Conservation (phyloP, 2,113 vertebrate genomes). For the Dolichallabes microphthalmus region DNA sequence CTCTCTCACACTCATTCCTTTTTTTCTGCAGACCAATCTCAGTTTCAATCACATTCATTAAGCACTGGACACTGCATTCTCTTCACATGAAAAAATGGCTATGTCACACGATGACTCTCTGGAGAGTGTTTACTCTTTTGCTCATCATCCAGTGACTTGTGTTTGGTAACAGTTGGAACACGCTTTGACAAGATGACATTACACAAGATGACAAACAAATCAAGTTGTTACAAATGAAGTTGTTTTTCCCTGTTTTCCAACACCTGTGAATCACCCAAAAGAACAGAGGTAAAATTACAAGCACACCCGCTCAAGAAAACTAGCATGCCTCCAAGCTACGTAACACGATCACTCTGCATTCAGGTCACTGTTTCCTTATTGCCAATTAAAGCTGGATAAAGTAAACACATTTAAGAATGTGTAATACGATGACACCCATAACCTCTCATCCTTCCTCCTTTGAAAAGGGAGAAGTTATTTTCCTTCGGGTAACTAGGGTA, state of each 20-base stretch:
- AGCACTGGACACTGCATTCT: not conserved
- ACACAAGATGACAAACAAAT: constrained; percentile 10
- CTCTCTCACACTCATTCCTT: not conserved
- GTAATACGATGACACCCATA: constrained; percentile 7
- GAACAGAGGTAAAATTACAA: not conserved
- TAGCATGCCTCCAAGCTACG: too few relatives aligned
- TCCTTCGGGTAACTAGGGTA: not conserved
- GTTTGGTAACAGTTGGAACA: constrained; percentile 5
- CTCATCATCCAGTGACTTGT: constrained; percentile 19
- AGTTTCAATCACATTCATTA: constrained; percentile 19
- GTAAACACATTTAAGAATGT: constrained; percentile 5
- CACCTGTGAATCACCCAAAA: not conserved
- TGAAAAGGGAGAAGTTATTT: constrained; percentile 5
- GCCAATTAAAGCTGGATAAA: constrained; percentile 10
- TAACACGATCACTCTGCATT: not conserved
- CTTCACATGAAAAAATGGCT: constrained; percentile 17
- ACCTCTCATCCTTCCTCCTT: not conserved
- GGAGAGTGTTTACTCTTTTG: not conserved
- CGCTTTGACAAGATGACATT: constrained; percentile 10
- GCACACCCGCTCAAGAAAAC: not conserved
- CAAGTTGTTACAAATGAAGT: constrained; percentile 13
- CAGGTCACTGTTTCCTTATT: not conserved
- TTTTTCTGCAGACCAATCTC: not conserved
- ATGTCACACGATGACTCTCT: not conserved
- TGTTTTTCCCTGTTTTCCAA: not conserved